Base-by-base conservation (phyloP, 2,888 invertebrate species). In the Aphelenchoides bicaudatus region DNA sequence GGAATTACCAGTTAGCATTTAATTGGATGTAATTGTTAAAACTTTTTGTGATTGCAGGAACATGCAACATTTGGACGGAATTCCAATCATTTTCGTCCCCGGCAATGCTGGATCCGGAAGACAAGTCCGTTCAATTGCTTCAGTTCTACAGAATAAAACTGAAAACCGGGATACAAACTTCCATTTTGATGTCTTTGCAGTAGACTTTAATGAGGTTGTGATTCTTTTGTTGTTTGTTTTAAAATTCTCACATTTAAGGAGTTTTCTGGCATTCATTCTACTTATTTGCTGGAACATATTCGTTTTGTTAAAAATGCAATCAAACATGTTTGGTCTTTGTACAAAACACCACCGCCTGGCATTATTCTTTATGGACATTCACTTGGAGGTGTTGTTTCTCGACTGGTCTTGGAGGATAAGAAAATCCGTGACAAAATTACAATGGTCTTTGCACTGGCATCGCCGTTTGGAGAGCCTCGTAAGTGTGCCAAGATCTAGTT, bases 281-380 rank as follows among this genome's bases (percentile, higher is more conserved):
- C 68, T 3, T 61, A 81, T 49, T 8, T 67, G 6, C 39, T 37
- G 16, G 38, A 39, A 3, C 69, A 67, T 28, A 47, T 78, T 75
- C 79, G 80, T 38, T 83, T 80, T 78, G 79, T 82, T 6, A 68
- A 70, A 51, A 63, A 58, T 8, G 82, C 80, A 53, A 72, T 82
- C 13, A 75, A 80, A 60, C 78, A 78, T 58, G 81, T 83, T 56
- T 82, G 90, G 57, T 83, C 85, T 52, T 81, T 93, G 39, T 94
- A 94, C 79, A 81, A 80, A 49, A 67, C 48, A 13, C 59, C 56
- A 69, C 87, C 85, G 1, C 81, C 80, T 28, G 83, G 85, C 46
- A 86, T 96, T 16, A 84, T 92, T 46, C 79, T 96, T 0, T 86
- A 94, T 78, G 94, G 92, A 4, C 94, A 96, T 84, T 96, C 94